Percentiles rank a stretch among this genome's conserved stretches.
These are phyloP conservation scores for Sylvicola cinctus DNA, from an alignment of 2,888 invertebrate genomes.

Conservation along the genomic window DNA sequence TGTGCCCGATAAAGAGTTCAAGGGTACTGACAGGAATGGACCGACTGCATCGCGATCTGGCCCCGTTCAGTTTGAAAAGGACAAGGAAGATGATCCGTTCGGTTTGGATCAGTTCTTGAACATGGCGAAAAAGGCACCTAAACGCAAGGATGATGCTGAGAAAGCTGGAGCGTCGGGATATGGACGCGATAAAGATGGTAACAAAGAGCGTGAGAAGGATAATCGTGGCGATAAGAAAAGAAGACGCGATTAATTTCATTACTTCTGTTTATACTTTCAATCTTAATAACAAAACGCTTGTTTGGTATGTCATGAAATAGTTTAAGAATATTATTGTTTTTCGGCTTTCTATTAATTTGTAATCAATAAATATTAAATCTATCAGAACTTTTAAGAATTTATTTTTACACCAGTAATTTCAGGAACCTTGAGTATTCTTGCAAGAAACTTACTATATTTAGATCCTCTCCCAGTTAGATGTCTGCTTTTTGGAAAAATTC, in stretches of 20 bases:
- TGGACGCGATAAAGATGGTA: conserved; percentile 2
- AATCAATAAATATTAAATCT: too few species aligned
- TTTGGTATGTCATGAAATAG: not conserved
- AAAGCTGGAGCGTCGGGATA: conserved; percentile 6
- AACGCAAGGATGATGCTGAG: conserved; percentile 33
- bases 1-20: conserved; percentile 94
- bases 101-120: conserved; percentile 96
- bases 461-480: too few species aligned
- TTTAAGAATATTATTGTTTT: too few species aligned
- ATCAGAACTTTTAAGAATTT: too few species aligned
- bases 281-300: not conserved
- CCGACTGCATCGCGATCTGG: conserved; percentile 45
- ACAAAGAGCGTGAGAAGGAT: conserved; percentile 18
- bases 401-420: too few species aligned
- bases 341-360: too few species aligned
- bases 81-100: conserved; percentile 77
- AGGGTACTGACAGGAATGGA: conserved; percentile 60
- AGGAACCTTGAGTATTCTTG: too few species aligned
- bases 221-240: conserved; percentile 25
- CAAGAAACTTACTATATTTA: too few species aligned
- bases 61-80: conserved; percentile 89
- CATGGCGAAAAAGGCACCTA: conserved; percentile 72
- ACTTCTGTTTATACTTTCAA: not conserved
- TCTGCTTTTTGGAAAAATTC: too few species aligned
- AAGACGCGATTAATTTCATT: conserved; percentile 19